phyloP scores from a whole-genome alignment of 2,888 invertebrate species.

The Xestia rhomboidea region DNA sequence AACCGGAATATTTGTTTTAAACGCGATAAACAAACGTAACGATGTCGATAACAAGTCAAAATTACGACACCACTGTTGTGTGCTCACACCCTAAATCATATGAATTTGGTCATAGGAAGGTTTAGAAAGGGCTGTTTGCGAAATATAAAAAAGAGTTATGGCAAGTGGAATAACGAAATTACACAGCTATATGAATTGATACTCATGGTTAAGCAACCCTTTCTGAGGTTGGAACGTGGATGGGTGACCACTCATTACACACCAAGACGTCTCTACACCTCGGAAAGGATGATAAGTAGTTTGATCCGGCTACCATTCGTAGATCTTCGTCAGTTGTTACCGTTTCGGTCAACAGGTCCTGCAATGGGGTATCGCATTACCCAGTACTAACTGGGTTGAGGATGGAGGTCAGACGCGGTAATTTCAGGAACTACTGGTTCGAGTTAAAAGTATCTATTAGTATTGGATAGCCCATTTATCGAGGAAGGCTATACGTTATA shows the following conservation, averaged over 20 bases:
- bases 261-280: neutral
- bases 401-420: too few species aligned
- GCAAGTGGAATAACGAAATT: neutral
- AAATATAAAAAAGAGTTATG: neutral
- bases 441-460: too few species aligned
- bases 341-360: too few species aligned
- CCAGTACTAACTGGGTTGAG: too few species aligned
- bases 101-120: slow-evolving; percentile 24
- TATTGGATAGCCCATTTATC: too few species aligned
- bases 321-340: too few species aligned
- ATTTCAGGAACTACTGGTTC: too few species aligned
- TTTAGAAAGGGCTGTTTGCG: slow-evolving; percentile 42
- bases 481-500: too few species aligned
- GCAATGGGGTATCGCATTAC: too few species aligned
- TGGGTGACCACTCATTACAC: neutral
- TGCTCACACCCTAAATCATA: slow-evolving; percentile 76
- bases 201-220: neutral
- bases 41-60: slow-evolving; percentile 83
- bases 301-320: neutral
- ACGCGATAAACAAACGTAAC: slow-evolving; percentile 79
- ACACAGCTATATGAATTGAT: neutral
- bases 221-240: neutral
- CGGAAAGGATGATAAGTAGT: neutral
- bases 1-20: slow-evolving; percentile 75
- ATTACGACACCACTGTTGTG: slow-evolving; percentile 83